A percentile compares a stretch with the other conserved stretches of the same genome.
Evolutionary conservation across 2,888 invertebrate species (phyloP).

Genomic region (Caradrina kadenii): DNA sequence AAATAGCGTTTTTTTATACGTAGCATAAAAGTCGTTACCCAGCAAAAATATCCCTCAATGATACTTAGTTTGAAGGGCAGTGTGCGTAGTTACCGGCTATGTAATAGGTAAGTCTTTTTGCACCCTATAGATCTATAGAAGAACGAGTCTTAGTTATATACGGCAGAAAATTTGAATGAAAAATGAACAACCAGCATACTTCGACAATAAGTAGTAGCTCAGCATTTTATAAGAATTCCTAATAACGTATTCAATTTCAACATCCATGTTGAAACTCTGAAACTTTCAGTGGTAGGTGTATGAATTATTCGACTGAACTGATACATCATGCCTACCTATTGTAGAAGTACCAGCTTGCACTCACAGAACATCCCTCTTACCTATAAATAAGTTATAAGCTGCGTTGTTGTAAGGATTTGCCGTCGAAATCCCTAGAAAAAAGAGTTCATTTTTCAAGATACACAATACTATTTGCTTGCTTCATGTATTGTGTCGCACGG

Average conservation of each 20-base stretch:
- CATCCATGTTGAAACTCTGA: not conserved
- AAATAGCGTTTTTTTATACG: too few species aligned
- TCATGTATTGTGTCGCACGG: constrained; percentile 11
- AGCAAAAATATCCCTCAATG: too few species aligned
- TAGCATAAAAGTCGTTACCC: too few species aligned
- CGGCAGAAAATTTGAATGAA: too few species aligned
- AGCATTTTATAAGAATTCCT: not conserved
- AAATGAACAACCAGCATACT: not conserved
- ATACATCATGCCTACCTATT: not conserved
- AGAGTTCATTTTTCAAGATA: constrained; percentile 13
- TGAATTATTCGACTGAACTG: constrained; percentile 5
- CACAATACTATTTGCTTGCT: constrained; percentile 29
- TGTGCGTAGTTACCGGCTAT: too few species aligned
- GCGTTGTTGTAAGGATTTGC: constrained; percentile 13
- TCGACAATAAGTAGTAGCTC: not conserved
- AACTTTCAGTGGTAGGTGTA: constrained; percentile 5
- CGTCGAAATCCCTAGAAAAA: constrained; percentile 31
- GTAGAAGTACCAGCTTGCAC: constrained; percentile 9
- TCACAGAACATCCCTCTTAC: constrained; percentile 8
- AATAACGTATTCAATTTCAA: not conserved
- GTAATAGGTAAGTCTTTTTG: too few species aligned
- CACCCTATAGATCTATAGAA: too few species aligned
- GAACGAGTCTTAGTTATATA: too few species aligned
- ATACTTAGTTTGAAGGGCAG: too few species aligned
- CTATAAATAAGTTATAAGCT: constrained; percentile 46